Conservation (phyloP, 2,113 vertebrate species). For the Gopherus flavomarginatus region DNA sequence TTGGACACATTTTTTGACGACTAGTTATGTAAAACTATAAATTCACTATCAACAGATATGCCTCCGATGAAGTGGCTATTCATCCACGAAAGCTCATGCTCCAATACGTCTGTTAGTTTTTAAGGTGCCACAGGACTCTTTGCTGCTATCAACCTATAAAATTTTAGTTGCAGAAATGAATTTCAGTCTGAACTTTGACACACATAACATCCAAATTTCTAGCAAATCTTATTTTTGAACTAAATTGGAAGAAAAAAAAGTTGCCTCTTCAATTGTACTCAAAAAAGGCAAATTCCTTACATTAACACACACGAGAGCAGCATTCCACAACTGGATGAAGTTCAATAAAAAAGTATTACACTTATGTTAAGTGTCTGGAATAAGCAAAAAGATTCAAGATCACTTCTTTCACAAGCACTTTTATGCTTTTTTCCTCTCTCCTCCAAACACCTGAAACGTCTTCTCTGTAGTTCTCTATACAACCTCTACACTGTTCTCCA, state of each 20-base stretch:
- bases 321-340: not conserved
- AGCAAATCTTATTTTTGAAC: slow-evolving; percentile 56
- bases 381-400: slow-evolving; percentile 9
- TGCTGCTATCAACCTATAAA: slow-evolving; percentile 14
- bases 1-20: no score
- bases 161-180: slow-evolving; percentile 65
- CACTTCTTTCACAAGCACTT: slow-evolving; percentile 35
- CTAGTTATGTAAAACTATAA: slow-evolving; percentile 53
- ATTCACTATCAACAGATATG: not conserved
- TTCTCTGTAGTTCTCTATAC: not conserved
- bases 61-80: no score
- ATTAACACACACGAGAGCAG: slow-evolving; percentile 43
- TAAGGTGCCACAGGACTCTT: no score
- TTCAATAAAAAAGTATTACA: slow-evolving; percentile 24
- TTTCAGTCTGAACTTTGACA: slow-evolving; percentile 41
- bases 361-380: slow-evolving; percentile 35
- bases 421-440: not conserved
- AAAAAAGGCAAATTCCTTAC: slow-evolving; percentile 45
- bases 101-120: no score
- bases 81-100: no score
- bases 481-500: not conserved
- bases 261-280: slow-evolving; percentile 28
- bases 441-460: not conserved
- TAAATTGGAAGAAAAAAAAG: slow-evolving; percentile 40
- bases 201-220: slow-evolving; percentile 9